phyloP scores from a whole-genome alignment of 2,113 vertebrate species.

The Thamnophis sirtalis region DNA sequence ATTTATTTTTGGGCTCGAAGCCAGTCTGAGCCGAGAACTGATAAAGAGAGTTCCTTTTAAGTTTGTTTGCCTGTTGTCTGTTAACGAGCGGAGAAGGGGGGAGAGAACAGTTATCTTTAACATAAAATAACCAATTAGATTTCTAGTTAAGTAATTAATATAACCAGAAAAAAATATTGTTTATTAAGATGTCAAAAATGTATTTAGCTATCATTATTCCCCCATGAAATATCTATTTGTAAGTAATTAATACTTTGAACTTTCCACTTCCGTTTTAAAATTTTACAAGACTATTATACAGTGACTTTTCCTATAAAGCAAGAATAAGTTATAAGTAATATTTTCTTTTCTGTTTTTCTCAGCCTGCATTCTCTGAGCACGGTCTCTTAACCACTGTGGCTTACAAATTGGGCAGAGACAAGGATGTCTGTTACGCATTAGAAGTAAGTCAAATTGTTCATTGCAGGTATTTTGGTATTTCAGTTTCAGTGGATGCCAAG shows the following conservation, averaged over 20 bases:
- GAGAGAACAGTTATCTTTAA: no score
- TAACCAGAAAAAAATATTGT: not conserved
- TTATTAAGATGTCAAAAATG: not conserved
- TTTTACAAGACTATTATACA: not conserved
- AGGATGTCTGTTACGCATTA: conserved; percentile 84
- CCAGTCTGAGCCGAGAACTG: no score
- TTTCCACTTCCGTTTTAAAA: not conserved
- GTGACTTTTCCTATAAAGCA: not conserved
- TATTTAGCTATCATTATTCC: not conserved
- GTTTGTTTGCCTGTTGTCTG: no score
- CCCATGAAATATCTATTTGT: not conserved
- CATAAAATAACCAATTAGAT: not conserved
- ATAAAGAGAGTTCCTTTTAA: no score
- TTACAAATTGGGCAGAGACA: conserved; percentile 85
- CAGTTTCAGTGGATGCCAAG: not conserved
- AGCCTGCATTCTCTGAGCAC: conserved; percentile 87
- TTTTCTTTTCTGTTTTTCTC: conserved; percentile 6
- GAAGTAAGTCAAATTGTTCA: conserved; percentile 71
- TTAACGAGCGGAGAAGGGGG: no score
- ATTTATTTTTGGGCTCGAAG: no score
- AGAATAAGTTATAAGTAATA: not conserved
- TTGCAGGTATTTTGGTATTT: not conserved
- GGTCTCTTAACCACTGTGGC: conserved; percentile 93
- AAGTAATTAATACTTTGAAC: not conserved
- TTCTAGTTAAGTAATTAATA: not conserved